Percentiles rank a stretch among this genome's conserved stretches.
Conservation (phyloP, 2,888 invertebrate genomes). For the Ormyrus labotus region DNA sequence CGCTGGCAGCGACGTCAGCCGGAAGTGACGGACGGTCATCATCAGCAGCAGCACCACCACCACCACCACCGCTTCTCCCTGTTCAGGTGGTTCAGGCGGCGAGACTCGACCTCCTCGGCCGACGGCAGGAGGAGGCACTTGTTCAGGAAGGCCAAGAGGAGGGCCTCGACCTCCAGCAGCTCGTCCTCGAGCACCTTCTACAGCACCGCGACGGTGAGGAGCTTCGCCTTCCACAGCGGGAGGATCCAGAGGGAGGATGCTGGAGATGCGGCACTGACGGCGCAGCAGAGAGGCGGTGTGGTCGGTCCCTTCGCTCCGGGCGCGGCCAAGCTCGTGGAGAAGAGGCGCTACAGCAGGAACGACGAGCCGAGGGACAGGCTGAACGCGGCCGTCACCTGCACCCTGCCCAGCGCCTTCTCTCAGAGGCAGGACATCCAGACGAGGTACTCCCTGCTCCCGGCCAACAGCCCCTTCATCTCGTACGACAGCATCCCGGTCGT, state of each 20-base stretch:
- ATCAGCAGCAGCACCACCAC: conserved; percentile 48
- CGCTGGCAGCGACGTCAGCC: conserved; percentile 44
- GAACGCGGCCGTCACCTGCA: conserved; percentile 59
- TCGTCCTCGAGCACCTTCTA: conserved; percentile 81
- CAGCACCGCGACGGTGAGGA: conserved; percentile 84
- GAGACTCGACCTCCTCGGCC: conserved; percentile 63
- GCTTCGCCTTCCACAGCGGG: conserved; percentile 83
- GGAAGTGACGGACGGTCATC: background rate
- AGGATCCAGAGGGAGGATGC: conserved; percentile 72
- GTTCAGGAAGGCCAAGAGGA: conserved; percentile 57
- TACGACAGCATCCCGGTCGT: conserved; percentile 66
- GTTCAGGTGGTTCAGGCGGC: conserved; percentile 84
- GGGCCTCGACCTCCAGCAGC: conserved; percentile 62
- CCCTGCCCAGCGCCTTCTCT: conserved; percentile 65
- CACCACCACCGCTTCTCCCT: conserved; percentile 79
- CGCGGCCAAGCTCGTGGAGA: conserved; percentile 64
- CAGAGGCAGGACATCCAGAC: conserved; percentile 66
- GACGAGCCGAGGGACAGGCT: conserved; percentile 40
- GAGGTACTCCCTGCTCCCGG: conserved; percentile 69
- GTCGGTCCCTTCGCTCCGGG: conserved; percentile 70
- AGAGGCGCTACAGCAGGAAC: conserved; percentile 44
- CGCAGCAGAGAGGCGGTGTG: conserved; percentile 61
- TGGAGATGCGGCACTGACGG: conserved; percentile 54
- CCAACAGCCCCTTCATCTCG: conserved; percentile 61
- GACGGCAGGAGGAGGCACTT: conserved; percentile 45